phyloP scores from a whole-genome alignment of 2,113 vertebrate species.

The Nyctibius bracteatus region DNA sequence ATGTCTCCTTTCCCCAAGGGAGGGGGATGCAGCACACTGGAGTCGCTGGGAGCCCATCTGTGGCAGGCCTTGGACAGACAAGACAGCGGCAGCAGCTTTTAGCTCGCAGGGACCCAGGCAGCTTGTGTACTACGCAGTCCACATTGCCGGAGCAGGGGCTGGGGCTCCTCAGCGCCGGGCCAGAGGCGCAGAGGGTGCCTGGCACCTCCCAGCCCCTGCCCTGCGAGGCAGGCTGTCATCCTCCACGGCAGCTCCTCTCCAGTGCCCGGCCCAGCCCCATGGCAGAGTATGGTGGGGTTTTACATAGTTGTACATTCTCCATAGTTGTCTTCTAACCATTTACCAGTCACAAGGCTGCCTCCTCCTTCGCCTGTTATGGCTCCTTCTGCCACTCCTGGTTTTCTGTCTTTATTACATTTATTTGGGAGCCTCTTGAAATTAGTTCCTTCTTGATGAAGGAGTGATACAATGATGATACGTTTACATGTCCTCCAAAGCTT shows the following conservation, averaged over 20 bases:
- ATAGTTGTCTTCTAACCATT: background rate
- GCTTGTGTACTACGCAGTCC: rapidly evolving
- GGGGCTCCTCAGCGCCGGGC: background rate
- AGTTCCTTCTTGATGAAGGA: background rate
- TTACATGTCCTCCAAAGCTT: background rate
- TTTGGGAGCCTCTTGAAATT: background rate
- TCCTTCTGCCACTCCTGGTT: background rate
- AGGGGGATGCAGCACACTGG: background rate
- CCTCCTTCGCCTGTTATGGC: background rate
- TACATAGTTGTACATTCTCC: rapidly evolving
- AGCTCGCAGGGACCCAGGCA: background rate
- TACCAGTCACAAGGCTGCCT: background rate
- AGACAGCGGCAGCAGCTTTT: background rate
- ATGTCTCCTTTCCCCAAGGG: background rate
- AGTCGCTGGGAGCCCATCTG: background rate
- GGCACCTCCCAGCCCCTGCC: background rate
- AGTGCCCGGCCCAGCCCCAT: background rate
- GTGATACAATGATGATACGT: background rate
- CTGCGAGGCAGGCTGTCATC: background rate
- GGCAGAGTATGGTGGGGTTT: background rate
- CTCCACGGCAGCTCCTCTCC: background rate
- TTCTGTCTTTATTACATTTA: background rate
- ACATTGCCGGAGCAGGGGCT: background rate
- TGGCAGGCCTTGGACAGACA: background rate
- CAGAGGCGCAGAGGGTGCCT: background rate